Percentiles rank a stretch among this genome's conserved stretches.
These are phyloP conservation scores for Aurelia aurita complex sp. Pacific DNA, from an alignment of 30 jellyfish, hydroid and myxozoan genomes.

Conservation along the genomic window DNA sequence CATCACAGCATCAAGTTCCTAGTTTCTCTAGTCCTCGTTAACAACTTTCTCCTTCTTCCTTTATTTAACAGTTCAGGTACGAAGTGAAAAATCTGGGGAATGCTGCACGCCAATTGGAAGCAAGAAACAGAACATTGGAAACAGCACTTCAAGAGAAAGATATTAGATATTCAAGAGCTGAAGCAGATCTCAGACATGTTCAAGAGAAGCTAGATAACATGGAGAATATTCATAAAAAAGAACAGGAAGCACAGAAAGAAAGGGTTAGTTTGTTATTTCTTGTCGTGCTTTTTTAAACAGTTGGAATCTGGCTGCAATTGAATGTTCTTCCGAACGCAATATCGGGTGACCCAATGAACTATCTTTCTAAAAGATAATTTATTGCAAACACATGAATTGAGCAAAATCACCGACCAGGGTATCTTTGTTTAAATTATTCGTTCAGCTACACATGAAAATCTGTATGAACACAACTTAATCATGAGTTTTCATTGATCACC, in stretches of 20 bases:
- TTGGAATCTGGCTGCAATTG: too few relatives aligned
- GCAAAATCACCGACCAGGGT: too few relatives aligned
- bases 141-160: constrained; percentile 70
- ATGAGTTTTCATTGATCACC: too few relatives aligned
- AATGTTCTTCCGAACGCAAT: too few relatives aligned
- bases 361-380: too few relatives aligned
- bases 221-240: constrained; percentile 82
- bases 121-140: constrained; percentile 56
- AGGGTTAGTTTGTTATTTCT: constrained; percentile 56
- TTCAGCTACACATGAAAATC: too few relatives aligned
- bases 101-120: constrained; percentile 55
- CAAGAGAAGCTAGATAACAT: constrained; percentile 72
- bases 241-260: constrained; percentile 79
- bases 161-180: constrained; percentile 39
- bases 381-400: too few relatives aligned
- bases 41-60: neutral
- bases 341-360: too few relatives aligned
- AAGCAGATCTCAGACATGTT: constrained; percentile 62
- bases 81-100: constrained; percentile 45
- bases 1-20: too few relatives aligned
- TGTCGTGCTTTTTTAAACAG: too few relatives aligned
- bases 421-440: too few relatives aligned
- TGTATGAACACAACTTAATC: too few relatives aligned
- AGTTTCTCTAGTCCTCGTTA: neutral
- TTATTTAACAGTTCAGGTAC: constrained; percentile 42